Evolutionary conservation across 2,113 vertebrate species (phyloP).

Genomic region (Illadopsis cleaveri): DNA sequence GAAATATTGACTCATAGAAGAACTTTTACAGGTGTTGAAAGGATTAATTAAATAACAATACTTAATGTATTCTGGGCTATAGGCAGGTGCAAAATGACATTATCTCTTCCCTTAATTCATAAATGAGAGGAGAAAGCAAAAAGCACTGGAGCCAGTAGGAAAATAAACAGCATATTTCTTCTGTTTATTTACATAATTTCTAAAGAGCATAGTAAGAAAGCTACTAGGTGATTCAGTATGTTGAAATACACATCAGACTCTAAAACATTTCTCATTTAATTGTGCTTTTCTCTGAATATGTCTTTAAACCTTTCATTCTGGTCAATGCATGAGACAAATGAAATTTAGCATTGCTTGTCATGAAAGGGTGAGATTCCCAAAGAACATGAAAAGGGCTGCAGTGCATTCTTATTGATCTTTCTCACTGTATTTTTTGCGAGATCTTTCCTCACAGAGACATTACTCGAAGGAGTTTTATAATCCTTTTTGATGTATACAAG

Average conservation of each 20-base stretch:
- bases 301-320: not conserved
- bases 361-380: not conserved
- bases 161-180: not conserved
- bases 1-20: not conserved
- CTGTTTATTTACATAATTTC: not conserved
- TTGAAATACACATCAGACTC: not conserved
- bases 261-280: not conserved
- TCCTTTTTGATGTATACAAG: conserved; percentile 7
- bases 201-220: not conserved
- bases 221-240: not conserved
- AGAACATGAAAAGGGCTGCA: not conserved
- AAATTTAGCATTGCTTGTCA: not conserved
- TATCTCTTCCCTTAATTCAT: not conserved
- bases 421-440: not conserved
- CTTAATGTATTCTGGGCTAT: not conserved
- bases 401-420: not conserved
- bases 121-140: not conserved
- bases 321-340: not conserved
- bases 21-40: not conserved
- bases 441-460: not conserved
- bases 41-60: not conserved
- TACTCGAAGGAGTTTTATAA: conserved; percentile 15
- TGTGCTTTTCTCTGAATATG: not conserved
- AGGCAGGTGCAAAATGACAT: not conserved
- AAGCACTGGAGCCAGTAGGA: not conserved